Conservation (phyloP, 2,113 vertebrate genomes). For the Mirza zaza region DNA sequence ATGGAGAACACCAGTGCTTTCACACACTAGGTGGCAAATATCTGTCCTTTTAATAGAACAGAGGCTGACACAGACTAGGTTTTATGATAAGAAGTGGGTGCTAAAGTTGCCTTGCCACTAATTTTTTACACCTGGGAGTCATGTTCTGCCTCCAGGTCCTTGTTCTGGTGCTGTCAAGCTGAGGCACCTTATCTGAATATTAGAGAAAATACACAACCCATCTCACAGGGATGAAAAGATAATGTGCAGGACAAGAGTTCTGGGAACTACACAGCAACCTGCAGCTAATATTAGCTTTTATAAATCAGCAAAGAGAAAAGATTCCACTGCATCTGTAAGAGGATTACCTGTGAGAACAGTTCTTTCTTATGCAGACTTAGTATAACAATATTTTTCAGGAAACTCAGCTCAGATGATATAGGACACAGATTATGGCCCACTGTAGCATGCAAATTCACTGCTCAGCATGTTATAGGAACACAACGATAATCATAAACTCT, state of each 20-base stretch:
- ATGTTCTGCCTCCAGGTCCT: neutral
- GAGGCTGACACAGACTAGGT: neutral
- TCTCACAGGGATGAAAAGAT: neutral
- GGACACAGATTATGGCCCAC: slow-evolving; percentile 16
- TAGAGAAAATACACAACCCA: neutral
- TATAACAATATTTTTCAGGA: slow-evolving; percentile 58
- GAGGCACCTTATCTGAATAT: neutral
- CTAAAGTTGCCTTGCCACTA: neutral
- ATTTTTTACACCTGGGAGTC: neutral
- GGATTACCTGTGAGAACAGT: neutral
- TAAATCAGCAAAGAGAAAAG: neutral
- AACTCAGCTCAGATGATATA: slow-evolving; percentile 34
- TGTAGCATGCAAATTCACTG: neutral
- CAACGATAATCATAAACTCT: neutral
- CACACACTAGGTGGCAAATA: neutral
- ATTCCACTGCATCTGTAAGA: slow-evolving; percentile 5
- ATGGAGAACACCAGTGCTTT: neutral
- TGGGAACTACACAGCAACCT: neutral
- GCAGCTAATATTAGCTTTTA: neutral
- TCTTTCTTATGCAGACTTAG: neutral
- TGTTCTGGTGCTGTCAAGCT: neutral
- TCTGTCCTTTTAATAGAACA: neutral
- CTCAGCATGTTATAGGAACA: slow-evolving; percentile 26
- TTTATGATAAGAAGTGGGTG: neutral
- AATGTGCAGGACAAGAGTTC: neutral